phyloP scores from a whole-genome alignment of 2,888 invertebrate species.

The Cerastis rubricosa region DNA sequence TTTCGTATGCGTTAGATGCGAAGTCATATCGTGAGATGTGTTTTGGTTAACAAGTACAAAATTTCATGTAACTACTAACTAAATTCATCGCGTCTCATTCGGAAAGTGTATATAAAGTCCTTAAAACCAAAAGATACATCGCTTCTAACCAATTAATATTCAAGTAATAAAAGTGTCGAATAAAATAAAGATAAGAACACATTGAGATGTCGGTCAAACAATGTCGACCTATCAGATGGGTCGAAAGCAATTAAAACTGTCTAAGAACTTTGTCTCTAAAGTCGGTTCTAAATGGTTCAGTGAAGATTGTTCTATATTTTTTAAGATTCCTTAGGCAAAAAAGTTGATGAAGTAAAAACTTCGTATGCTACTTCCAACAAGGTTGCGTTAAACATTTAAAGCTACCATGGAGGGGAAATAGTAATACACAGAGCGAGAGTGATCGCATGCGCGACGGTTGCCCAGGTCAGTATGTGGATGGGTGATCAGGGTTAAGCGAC shows the following conservation, averaged over 20 bases:
- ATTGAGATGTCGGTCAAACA: slow-evolving; percentile 68
- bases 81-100: too few relatives aligned
- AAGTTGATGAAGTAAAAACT: too few relatives aligned
- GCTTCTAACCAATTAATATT: slow-evolving; percentile 26
- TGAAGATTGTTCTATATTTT: slow-evolving; percentile 36
- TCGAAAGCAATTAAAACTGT: slow-evolving; percentile 81
- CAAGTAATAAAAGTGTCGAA: slow-evolving; percentile 46
- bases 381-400: too few relatives aligned
- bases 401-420: too few relatives aligned
- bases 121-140: not conserved
- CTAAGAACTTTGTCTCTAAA: slow-evolving; percentile 74
- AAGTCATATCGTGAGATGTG: not conserved
- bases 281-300: slow-evolving; percentile 48
- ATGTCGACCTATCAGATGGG: slow-evolving; percentile 70
- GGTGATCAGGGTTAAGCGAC: too few relatives aligned
- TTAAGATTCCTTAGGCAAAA: not conserved
- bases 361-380: too few relatives aligned
- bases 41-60: not conserved
- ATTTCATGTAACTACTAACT: not conserved
- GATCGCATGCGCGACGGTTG: too few relatives aligned
- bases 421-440: too few relatives aligned
- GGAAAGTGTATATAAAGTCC: not conserved
- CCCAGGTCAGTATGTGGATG: too few relatives aligned
- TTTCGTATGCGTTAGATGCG: not conserved
- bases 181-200: slow-evolving; percentile 51